These are phyloP conservation scores for Didymodactylos carnosus DNA, from an alignment of 2,888 invertebrate genomes.

Conservation along the genomic window DNA sequence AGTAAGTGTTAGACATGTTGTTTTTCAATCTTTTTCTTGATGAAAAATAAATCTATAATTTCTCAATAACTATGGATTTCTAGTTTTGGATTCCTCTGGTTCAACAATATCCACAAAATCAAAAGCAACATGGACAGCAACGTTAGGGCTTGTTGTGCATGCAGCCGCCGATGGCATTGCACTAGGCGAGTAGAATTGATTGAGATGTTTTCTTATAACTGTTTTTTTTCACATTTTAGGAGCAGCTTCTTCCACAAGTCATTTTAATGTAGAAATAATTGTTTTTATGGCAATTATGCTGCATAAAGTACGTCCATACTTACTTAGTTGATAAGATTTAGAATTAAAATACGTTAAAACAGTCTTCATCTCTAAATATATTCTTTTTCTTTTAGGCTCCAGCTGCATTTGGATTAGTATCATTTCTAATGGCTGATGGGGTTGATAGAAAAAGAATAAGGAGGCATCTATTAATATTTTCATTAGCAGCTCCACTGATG, in stretches of 20 bases:
- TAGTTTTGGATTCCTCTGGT: background rate
- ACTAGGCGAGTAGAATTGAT: background rate
- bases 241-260: constrained; percentile 87
- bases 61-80: background rate
- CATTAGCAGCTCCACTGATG: constrained; percentile 68
- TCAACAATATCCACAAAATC: constrained; percentile 17
- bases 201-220: constrained; percentile 23
- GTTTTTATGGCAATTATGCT: constrained; percentile 96
- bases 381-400: constrained; percentile 49
- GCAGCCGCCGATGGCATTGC: constrained; percentile 52
- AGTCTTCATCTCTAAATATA: constrained; percentile 1
- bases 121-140: constrained; percentile 55
- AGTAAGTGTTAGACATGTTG: background rate
- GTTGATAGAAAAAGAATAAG: constrained; percentile 67
- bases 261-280: constrained; percentile 84
- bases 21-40: constrained; percentile 15
- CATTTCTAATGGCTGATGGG: constrained; percentile 84
- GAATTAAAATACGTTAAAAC: background rate
- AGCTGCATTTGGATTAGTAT: constrained; percentile 89
- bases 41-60: constrained; percentile 17
- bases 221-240: constrained; percentile 92
- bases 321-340: background rate
- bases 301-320: constrained; percentile 50
- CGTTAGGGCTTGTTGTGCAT: constrained; percentile 85
- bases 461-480: constrained; percentile 71